A percentile compares a stretch with the other conserved stretches of the same genome.
Evolutionary conservation across 2,888 invertebrate species (phyloP).

Genomic region (Cheilosia vernalis): DNA sequence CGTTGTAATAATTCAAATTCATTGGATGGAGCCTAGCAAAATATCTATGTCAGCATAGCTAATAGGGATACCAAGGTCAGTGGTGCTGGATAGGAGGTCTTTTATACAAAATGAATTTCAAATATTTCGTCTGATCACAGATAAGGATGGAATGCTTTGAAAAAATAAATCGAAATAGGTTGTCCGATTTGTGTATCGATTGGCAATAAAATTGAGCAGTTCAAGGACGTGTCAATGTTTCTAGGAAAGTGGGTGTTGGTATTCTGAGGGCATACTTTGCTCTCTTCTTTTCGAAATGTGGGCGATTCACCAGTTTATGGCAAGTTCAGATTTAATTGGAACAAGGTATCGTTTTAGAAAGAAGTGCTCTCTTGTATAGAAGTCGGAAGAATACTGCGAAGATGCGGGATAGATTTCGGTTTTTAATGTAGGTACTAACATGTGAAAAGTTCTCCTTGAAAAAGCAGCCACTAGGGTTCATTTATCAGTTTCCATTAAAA

Average conservation of each 20-base stretch:
- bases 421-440: too few relatives aligned
- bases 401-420: too few relatives aligned
- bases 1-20: constrained; percentile 59
- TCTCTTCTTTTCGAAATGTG: constrained; percentile 60
- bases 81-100: constrained; percentile 31
- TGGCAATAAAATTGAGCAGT: constrained; percentile 62
- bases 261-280: constrained; percentile 38
- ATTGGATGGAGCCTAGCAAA: constrained; percentile 16
- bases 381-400: too few relatives aligned
- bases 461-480: too few relatives aligned
- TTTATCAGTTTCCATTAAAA: too few relatives aligned
- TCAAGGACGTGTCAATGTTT: constrained; percentile 63
- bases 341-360: constrained; percentile 40
- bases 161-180: constrained; percentile 8
- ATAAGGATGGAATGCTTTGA: not conserved
- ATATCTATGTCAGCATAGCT: constrained; percentile 12
- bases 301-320: constrained; percentile 68
- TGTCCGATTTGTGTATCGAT: constrained; percentile 50
- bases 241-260: constrained; percentile 40
- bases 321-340: constrained; percentile 72
- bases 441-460: too few relatives aligned
- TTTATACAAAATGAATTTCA: constrained; percentile 52
- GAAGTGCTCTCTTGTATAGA: not conserved
- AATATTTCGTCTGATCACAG: constrained; percentile 21
- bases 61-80: constrained; percentile 51